Evolutionary conservation across 2,888 invertebrate species (phyloP), one percentile per base, ranked within the genome.

Genomic region (Tetragnatha montana): DNA sequence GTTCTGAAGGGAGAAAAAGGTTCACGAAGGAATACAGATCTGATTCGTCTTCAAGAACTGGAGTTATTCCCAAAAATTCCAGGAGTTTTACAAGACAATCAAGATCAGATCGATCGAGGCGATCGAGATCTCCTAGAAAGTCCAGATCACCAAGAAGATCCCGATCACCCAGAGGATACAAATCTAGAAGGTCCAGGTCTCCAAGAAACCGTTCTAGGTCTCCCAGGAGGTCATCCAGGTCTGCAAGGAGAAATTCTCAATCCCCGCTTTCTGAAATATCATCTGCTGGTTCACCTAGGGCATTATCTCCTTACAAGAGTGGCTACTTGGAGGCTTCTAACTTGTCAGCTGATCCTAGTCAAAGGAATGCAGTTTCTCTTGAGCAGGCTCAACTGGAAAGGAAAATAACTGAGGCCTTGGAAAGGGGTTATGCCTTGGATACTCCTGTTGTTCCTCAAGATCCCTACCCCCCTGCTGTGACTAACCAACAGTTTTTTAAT

Each of bases 351-450:
- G 47, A 83, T 22, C 19, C 76, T 12, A 22, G 6, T 12, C 51
- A 19, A 51, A 19, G 14, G 17, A 51, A 60, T 17, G 22, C 51
- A 60, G 19, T 22, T 14, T 49, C 22, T 4, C n/a, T 51, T 35
- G 79, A 79, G 10, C 85, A 89, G 21, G 75, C 76, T 19, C 51
- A 78, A 17, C 22, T 89, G 14, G 89, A 89, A 71, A 69, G 68
- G 68, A 84, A 81, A 49, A 85, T 89, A n/a, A 78, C 81, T 50
- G 83, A 89, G 47, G 88, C 51, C 14, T 49, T 89, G 12, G 70
- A 75, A 22, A 74, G 68, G 49, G 84, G 84, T 4, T 75, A 47
- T 14, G 49, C 49, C 6, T 21, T 81, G 12, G 50, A 50, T 71
- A 17, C 49, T 50, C 10, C 21, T 17, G 49, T 49, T 49, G 73